Percentiles rank a stretch among this genome's conserved stretches.
Evolutionary conservation across 2,797 vertebrate genomes (phyloP).

Genomic region (Enteromius afrohamiltoni): DNA sequence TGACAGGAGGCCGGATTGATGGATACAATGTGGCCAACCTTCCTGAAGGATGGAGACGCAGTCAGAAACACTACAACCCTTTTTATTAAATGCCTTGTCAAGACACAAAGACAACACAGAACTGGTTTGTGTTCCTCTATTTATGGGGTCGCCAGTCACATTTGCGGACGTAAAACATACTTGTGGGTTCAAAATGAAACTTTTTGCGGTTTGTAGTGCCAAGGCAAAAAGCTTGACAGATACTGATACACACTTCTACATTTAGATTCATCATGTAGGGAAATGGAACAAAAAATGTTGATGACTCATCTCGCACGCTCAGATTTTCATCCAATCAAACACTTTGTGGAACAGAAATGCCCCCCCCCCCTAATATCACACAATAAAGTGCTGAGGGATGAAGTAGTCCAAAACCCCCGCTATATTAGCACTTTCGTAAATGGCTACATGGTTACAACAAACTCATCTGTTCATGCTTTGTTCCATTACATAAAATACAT

Average conservation of each 20-base stretch:
- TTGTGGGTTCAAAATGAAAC: not conserved
- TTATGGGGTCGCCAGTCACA: constrained; percentile 37
- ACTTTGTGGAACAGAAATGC: not conserved
- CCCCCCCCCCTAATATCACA: not conserved
- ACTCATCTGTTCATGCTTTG: not conserved
- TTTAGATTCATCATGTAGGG: constrained; percentile 1
- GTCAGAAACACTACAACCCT: constrained; percentile 65
- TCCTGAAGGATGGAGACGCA: constrained; percentile 76
- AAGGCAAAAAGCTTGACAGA: not conserved
- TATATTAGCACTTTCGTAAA: not conserved
- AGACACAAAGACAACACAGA: constrained; percentile 66
- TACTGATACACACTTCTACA: not conserved
- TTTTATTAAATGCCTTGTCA: constrained; percentile 76
- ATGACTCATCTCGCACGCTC: not conserved
- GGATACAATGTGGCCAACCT: constrained; percentile 75
- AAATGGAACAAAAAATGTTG: not conserved
- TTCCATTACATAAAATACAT: not conserved
- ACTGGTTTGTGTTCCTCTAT: constrained; percentile 55
- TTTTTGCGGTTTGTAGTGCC: not conserved
- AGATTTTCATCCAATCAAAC: not conserved
- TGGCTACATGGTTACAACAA: not conserved
- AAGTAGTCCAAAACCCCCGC: not conserved
- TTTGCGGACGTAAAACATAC: constrained; percentile 16
- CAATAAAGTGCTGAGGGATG: not conserved
- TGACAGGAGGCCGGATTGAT: constrained; percentile 80